phyloP scores from a whole-genome alignment of 2,113 vertebrate species.

The Lophura nycthemera region DNA sequence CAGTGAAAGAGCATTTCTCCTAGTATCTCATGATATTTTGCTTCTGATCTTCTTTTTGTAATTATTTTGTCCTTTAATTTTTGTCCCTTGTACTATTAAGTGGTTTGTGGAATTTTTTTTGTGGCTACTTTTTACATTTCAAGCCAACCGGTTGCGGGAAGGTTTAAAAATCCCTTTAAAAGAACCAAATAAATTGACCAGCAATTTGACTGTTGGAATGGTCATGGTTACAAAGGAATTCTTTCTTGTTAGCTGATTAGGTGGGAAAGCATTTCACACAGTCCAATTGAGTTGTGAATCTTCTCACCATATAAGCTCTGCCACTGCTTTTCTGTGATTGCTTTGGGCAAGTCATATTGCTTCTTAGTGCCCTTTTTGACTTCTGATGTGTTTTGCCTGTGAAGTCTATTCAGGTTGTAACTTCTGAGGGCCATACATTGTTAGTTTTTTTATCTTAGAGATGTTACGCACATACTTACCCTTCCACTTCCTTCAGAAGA shows the following conservation, averaged over 20 bases:
- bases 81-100: background rate
- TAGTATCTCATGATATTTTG: background rate
- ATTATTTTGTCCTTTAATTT: background rate
- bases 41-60: background rate
- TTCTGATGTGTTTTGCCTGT: background rate
- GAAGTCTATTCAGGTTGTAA: background rate
- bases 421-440: background rate
- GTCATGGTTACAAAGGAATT: constrained; percentile 61
- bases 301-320: background rate
- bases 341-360: background rate
- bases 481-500: background rate
- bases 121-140: constrained; percentile 66
- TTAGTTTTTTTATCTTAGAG: background rate
- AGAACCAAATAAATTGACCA: constrained; percentile 63
- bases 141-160: too few relatives aligned
- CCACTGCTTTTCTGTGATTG: background rate
- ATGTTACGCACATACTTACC: background rate
- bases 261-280: background rate
- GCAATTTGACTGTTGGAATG: constrained; percentile 52
- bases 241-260: constrained; percentile 57
- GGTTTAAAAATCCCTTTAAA: constrained; percentile 68
- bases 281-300: background rate
- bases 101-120: background rate
- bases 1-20: background rate
- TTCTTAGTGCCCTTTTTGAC: background rate